phyloP scores from a whole-genome alignment of 2,797 vertebrate genomes.

The Hyperoplus lanceolatus region DNA sequence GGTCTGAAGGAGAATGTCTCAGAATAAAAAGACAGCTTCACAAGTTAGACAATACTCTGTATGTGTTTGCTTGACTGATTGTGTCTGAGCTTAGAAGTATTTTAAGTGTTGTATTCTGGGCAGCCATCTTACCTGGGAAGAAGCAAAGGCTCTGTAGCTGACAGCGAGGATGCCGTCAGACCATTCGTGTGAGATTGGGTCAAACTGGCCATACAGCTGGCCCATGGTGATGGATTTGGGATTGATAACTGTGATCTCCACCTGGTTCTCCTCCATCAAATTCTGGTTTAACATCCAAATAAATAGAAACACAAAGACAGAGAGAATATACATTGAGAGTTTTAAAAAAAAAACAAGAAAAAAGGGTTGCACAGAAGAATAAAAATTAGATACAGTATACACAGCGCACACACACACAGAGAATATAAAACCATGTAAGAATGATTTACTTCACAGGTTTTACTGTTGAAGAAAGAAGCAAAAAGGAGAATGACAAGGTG shows the following conservation, averaged over 20 bases:
- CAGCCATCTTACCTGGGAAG: constrained; percentile 82
- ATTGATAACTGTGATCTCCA: constrained; percentile 93
- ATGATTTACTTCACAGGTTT: background rate
- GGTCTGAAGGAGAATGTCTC: background rate
- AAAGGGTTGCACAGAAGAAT: background rate
- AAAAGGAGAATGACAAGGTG: background rate
- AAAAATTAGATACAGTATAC: background rate
- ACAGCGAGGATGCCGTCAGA: constrained; percentile 93
- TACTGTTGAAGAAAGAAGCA: background rate
- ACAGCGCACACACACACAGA: background rate
- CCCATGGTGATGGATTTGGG: constrained; percentile 95
- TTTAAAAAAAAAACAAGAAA: background rate
- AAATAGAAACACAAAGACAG: constrained; percentile 23
- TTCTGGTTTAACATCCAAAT: constrained; percentile 74
- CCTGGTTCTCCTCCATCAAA: constrained; percentile 92
- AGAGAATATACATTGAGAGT: background rate
- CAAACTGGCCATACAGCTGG: constrained; percentile 94
- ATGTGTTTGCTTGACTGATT: background rate
- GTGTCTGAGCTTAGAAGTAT: background rate
- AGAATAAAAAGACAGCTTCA: background rate
- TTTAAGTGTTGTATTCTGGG: background rate
- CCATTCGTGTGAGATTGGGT: constrained; percentile 93
- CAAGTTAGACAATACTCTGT: background rate
- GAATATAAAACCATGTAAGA: background rate
- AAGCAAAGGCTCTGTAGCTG: constrained; percentile 90